phyloP scores from a whole-genome alignment of 1,140 invertebrate species.

The Drosophila melanogaster region Release_6_plus_ISO1_MT NT_033779.5:16010001-16010500 shows the following conservation, averaged over 20 bases:
- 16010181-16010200: constrained; percentile 23
- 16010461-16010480: neutral
- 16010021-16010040: constrained; percentile 3
- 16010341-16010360: constrained; percentile 81
- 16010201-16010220: constrained; percentile 70
- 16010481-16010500: constrained; percentile 77
- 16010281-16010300: constrained; percentile 62
- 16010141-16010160: constrained; percentile 16
- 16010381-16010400: constrained; percentile 83
- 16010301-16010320: constrained; percentile 33
- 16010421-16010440: constrained; percentile 7
- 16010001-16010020: constrained; percentile 1
- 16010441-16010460: neutral
- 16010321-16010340: constrained; percentile 40
- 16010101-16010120: constrained; percentile 72
- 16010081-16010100: constrained; percentile 4
- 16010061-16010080: neutral
- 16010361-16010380: constrained; percentile 80
- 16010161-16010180: neutral
- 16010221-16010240: constrained; percentile 60
- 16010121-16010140: constrained; percentile 43
- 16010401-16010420: constrained; percentile 75
- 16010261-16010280: constrained; percentile 61
- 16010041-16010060: neutral
- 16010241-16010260: constrained; percentile 43